Evolutionary conservation across 2,888 invertebrate genomes (phyloP).

Genomic region (Diaperis boleti): DNA sequence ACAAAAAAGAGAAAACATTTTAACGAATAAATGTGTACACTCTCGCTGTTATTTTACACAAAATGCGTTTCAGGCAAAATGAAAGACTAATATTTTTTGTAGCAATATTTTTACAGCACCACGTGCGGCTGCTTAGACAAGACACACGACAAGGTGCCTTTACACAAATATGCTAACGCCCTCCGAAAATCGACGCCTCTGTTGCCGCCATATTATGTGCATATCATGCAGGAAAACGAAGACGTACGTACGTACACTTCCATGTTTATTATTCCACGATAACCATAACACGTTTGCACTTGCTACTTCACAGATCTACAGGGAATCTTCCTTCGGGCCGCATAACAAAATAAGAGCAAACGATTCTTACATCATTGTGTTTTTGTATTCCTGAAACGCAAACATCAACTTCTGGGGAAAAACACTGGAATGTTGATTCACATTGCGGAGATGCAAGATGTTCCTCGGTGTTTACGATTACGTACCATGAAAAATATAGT

Average conservation of each 20-base stretch:
- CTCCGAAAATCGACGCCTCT: constrained; percentile 5
- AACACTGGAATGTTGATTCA: not conserved
- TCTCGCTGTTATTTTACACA: constrained; percentile 64
- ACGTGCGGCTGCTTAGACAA: constrained; percentile 62
- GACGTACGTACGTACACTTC: constrained; percentile 1
- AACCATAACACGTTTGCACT: constrained; percentile 11
- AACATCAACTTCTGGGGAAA: not conserved
- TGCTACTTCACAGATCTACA: constrained; percentile 5
- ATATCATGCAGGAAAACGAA: constrained; percentile 5
- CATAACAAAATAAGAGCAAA: not conserved
- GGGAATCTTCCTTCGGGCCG: constrained; percentile 1
- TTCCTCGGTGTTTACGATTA: no score
- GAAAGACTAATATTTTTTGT: constrained; percentile 67
- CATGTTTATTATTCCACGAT: constrained; percentile 7
- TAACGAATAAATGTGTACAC: constrained; percentile 51
- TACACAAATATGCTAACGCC: constrained; percentile 29
- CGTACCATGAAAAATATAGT: no score
- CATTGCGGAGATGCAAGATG: no score
- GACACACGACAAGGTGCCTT: constrained; percentile 47
- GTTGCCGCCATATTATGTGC: not conserved
- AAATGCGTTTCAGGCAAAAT: constrained; percentile 65
- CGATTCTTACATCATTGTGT: not conserved
- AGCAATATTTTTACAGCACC: constrained; percentile 59
- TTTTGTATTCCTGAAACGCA: not conserved
- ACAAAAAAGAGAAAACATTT: constrained; percentile 54